Evolutionary conservation across 2,888 invertebrate species (phyloP).

Genomic region (Polyploca ridens): DNA sequence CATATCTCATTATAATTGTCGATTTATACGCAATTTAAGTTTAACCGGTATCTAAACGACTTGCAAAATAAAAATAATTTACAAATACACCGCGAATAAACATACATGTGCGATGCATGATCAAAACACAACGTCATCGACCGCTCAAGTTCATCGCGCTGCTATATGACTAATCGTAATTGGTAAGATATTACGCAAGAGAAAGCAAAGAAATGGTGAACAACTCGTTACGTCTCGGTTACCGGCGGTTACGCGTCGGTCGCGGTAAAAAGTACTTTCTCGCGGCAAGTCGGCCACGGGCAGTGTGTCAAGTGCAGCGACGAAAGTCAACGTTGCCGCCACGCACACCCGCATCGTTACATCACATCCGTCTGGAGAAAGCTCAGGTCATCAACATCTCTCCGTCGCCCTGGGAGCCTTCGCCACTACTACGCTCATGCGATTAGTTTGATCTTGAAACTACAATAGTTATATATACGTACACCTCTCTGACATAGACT

Average conservation of each 20-base stretch:
- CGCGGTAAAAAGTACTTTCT: slow-evolving; percentile 82
- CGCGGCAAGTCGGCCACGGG: slow-evolving; percentile 82
- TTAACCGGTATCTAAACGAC: background rate
- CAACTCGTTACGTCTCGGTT: slow-evolving; percentile 74
- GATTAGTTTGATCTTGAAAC: slow-evolving; percentile 1
- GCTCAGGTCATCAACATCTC: slow-evolving; percentile 73
- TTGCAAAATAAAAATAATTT: background rate
- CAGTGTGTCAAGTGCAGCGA: slow-evolving; percentile 84
- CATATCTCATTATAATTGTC: no score
- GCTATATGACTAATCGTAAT: slow-evolving; percentile 76
- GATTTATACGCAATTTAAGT: background rate
- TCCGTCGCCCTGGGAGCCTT: slow-evolving; percentile 28
- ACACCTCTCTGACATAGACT: background rate
- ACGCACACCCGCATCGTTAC: slow-evolving; percentile 68
- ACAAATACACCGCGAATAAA: background rate
- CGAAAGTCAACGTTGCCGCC: slow-evolving; percentile 80
- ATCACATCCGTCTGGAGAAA: slow-evolving; percentile 80
- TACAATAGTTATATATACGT: background rate
- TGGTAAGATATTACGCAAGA: slow-evolving; percentile 75
- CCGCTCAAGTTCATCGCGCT: slow-evolving; percentile 73
- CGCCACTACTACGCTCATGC: background rate
- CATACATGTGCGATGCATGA: slow-evolving; percentile 34
- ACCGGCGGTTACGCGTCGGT: slow-evolving; percentile 72
- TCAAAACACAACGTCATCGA: slow-evolving; percentile 53
- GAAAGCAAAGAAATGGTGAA: slow-evolving; percentile 81